A percentile compares a stretch with the other conserved stretches of the same genome.
phyloP scores from a whole-genome alignment of 2,888 invertebrate genomes.

The Thymelicus acteon region DNA sequence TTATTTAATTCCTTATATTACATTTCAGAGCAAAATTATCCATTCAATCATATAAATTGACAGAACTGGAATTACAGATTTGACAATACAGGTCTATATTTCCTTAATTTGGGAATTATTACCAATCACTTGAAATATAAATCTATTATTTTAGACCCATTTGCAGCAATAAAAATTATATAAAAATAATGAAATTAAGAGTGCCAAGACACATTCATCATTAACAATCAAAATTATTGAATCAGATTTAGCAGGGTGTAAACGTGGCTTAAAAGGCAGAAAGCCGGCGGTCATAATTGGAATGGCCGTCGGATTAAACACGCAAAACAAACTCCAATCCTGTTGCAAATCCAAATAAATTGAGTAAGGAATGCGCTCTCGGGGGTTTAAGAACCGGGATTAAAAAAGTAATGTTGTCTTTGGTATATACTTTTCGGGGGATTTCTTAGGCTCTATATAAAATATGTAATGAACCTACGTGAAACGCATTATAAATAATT shows the following conservation, averaged over 20 bases:
- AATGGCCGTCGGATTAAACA: constrained; percentile 36
- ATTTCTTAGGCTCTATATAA: not conserved
- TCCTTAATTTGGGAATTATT: too few species aligned
- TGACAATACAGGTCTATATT: too few species aligned
- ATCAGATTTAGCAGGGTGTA: not conserved
- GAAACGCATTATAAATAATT: too few species aligned
- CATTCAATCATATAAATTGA: too few species aligned
- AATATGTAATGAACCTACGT: not conserved
- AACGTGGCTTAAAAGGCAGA: constrained; percentile 14
- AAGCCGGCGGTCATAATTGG: constrained; percentile 29
- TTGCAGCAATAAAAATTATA: too few species aligned
- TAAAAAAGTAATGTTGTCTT: constrained; percentile 33
- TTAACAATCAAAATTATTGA: not conserved
- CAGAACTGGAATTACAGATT: too few species aligned
- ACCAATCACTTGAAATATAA: too few species aligned
- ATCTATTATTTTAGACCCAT: too few species aligned
- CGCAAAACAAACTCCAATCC: constrained; percentile 44
- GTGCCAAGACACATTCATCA: not conserved
- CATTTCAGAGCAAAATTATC: too few species aligned
- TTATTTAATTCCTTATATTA: too few species aligned
- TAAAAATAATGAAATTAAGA: too few species aligned
- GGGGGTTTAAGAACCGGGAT: constrained; percentile 19
- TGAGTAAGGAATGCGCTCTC: constrained; percentile 50
- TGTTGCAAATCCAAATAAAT: constrained; percentile 55
- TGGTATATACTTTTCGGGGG: constrained; percentile 2